Percentiles rank a stretch among this genome's conserved stretches.
These are phyloP conservation scores for Lymantria dispar DNA, from an alignment of 2,888 invertebrate species.

Conservation along the genomic window DNA sequence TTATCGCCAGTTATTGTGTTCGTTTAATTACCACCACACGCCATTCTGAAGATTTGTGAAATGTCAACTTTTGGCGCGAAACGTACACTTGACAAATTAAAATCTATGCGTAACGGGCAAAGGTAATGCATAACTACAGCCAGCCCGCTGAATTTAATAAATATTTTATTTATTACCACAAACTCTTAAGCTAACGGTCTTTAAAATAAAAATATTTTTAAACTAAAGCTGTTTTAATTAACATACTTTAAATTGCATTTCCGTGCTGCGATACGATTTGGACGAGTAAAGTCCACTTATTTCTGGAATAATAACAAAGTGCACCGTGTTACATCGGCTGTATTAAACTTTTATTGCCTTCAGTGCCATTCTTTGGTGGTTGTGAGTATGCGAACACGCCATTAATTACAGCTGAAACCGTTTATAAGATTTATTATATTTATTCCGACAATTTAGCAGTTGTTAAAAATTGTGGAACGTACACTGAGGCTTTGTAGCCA, in stretches of 20 bases:
- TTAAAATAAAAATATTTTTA: slow-evolving; percentile 30
- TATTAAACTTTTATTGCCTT: slow-evolving; percentile 72
- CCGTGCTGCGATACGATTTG: slow-evolving; percentile 47
- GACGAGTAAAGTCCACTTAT: slow-evolving; percentile 46
- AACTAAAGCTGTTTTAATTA: slow-evolving; percentile 50
- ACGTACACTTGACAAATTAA: slow-evolving; percentile 56
- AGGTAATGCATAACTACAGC: slow-evolving; percentile 24
- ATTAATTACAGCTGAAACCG: slow-evolving; percentile 73
- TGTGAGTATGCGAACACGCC: slow-evolving; percentile 64
- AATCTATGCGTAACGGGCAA: slow-evolving; percentile 25
- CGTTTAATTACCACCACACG: slow-evolving; percentile 70
- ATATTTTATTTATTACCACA: slow-evolving; percentile 27
- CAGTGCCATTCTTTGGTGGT: slow-evolving; percentile 65
- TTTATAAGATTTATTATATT: slow-evolving; percentile 73
- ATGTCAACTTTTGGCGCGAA: slow-evolving; percentile 70
- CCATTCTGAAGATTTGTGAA: slow-evolving; percentile 74
- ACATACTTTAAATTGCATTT: slow-evolving; percentile 50
- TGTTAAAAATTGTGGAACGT: slow-evolving; percentile 45
- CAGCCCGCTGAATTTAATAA: slow-evolving; percentile 20
- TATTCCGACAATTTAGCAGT: slow-evolving; percentile 57
- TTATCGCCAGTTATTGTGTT: slow-evolving; percentile 75
- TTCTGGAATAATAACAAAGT: slow-evolving; percentile 61
- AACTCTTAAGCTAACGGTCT: slow-evolving; percentile 25
- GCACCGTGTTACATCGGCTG: slow-evolving; percentile 59
- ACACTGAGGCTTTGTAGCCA: slow-evolving; percentile 26